Base-by-base conservation (phyloP, 2,113 vertebrate genomes). In the Gambusia holbrooki region DNA sequence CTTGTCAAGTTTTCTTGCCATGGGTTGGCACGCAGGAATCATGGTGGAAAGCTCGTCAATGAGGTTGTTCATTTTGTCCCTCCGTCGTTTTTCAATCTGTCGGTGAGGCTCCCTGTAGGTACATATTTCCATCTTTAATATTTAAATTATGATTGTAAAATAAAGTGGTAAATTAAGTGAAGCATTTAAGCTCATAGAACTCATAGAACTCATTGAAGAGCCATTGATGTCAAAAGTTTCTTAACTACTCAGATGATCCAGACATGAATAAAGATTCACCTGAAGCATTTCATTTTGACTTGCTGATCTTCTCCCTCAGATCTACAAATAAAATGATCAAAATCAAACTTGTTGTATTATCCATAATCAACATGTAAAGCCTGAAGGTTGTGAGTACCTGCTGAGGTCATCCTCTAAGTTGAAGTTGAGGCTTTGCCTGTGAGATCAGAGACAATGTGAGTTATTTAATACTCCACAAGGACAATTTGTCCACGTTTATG, bases 41-140 rank as follows among this genome's bases (percentile, higher is more conserved):
- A 98, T 92, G 74, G 96, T 94, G 0, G 96, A 95, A 93, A 98
- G 90, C 84, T 98, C 97, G 1, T 98, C 96, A 3, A 98, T 98
- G 74, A 97, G 97, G 66, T 94, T 97, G 92, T 98, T 98, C 96
- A 98, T 98, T 90, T 98, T 98, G 74, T 98, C 97, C 85, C 97
- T 90, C 9, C 97, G 94, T 35, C 96, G 88, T 91, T 98, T 98
- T 88, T 98, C 97, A 45, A 97, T 98, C 85, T 97, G 97, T 54
- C 97, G 96, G 74, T 98, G 96, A 89, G 97, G 96, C 82, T 97
- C 96, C 93, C 97, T 98, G 82, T 10, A 10, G 69, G 17, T 1
- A n/a, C 17, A 75, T 45, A 45, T 45, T 66, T 45, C 42, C 62
- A 7, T 48, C 5, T 7, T 19, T 48, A 19, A 19, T 48, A 7